These are phyloP conservation scores for Pheosia tremula DNA, from an alignment of 2,888 invertebrate species.

Conservation along the genomic window DNA sequence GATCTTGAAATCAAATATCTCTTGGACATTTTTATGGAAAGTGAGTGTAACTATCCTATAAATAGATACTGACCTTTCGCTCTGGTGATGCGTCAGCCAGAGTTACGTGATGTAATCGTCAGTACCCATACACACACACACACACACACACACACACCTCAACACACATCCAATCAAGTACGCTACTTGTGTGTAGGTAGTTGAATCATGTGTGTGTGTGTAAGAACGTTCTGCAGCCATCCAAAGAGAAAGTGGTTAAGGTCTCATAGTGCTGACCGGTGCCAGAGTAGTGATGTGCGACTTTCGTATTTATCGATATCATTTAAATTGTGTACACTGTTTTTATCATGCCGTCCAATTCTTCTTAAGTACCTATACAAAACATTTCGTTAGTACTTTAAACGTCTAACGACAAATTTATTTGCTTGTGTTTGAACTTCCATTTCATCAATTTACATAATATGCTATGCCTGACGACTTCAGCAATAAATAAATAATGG, in stretches of 20 bases:
- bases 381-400: too few species aligned
- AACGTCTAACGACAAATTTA: too few species aligned
- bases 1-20: conserved; percentile 57
- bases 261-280: conserved; percentile 62
- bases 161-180: conserved; percentile 19
- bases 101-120: conserved; percentile 71
- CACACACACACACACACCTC: neutral
- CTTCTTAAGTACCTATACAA: neutral
- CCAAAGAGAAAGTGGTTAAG: conserved; percentile 80
- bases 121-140: conserved; percentile 49
- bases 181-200: conserved; percentile 21
- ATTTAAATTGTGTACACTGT: conserved; percentile 7
- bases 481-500: too few species aligned
- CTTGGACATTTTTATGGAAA: conserved; percentile 68
- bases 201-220: conserved; percentile 40
- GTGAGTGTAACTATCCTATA: conserved; percentile 66
- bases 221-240: conserved; percentile 56
- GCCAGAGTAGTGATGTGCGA: conserved; percentile 44
- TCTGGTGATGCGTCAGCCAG: conserved; percentile 75
- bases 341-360: conserved; percentile 5
- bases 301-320: conserved; percentile 33
- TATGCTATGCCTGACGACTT: too few species aligned
- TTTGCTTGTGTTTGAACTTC: too few species aligned
- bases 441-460: too few species aligned
- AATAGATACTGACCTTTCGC: conserved; percentile 80